Base-by-base conservation (phyloP, 2,888 invertebrate species). In the Alsophila aescularia region DNA sequence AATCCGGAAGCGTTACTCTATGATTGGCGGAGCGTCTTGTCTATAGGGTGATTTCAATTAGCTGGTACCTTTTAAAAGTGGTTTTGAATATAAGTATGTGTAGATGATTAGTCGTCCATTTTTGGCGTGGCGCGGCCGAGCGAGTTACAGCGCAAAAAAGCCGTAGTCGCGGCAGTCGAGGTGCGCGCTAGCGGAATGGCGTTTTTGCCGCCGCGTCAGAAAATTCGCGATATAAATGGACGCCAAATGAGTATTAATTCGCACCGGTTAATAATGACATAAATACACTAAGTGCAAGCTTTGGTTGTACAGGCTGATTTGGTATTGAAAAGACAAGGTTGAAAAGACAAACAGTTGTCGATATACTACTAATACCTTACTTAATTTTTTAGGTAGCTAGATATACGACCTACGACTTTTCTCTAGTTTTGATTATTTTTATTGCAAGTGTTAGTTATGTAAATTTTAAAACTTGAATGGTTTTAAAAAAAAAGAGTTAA, bases 231-330 rank as follows among this genome's bases (percentile, higher is more conserved):
- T 82, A 83, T 87, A 89, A 87, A 84, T 83, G 85, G 79, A 80
- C 84, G 75, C 82, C 81, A 87, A 90, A 91, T 88, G 89, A 88
- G 89, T 86, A 90, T 90, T 91, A 90, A 90, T 90, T 90, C 87
- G 80, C 87, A 78, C 85, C 81, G 81, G 87, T 88, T 91, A 91
- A 91, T 91, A 90, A 90, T 91, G 91, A 91, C 91, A 91, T 90
- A 91, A 91, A 90, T 90, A 90, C 83, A 75, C 81, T 86, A 84
- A 83, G 78, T 77, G 79, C 81, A 72, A 71, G 73, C 67, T 70
- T 72, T 56, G 24, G 40, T 37, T 52, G 53, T 80, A 90, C 75
- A 85, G 88, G 83, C 47, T 81, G 89, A 59, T 61, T 63, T 37
- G 15, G 39, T 50, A 34, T 4, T 9, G 29, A 29, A n/a, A 16